These are phyloP conservation scores for Eurytoma californica DNA, from an alignment of 2,888 invertebrate genomes.

Conservation along the genomic window DNA sequence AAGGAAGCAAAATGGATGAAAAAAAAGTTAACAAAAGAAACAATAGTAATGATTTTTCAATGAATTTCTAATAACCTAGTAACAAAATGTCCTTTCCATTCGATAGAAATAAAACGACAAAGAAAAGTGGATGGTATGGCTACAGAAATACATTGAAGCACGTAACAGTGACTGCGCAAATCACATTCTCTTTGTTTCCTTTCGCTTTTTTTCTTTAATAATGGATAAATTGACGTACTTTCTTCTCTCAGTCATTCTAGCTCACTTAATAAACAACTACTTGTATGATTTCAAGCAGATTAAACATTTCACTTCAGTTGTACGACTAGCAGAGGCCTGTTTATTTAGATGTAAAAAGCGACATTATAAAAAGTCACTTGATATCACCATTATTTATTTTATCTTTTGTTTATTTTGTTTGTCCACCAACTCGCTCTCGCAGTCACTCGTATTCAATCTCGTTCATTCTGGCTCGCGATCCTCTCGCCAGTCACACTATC, in stretches of 20 bases:
- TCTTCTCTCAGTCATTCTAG: slow-evolving; percentile 53
- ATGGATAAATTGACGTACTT: slow-evolving; percentile 56
- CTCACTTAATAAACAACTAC: slow-evolving; percentile 56
- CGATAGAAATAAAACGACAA: slow-evolving; percentile 35
- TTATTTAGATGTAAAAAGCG: slow-evolving; percentile 58
- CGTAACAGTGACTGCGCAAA: slow-evolving; percentile 71
- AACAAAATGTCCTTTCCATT: slow-evolving; percentile 46
- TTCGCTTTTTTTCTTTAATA: slow-evolving; percentile 59
- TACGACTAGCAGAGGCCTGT: slow-evolving; percentile 74
- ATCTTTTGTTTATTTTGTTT: background rate
- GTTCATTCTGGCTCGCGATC: background rate
- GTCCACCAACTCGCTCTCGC: slow-evolving; percentile 23
- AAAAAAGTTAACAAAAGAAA: slow-evolving; percentile 37
- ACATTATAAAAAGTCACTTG: slow-evolving; percentile 57
- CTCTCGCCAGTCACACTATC: slow-evolving; percentile 11
- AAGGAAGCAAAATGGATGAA: slow-evolving; percentile 55
- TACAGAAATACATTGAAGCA: slow-evolving; percentile 61
- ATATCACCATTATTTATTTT: slow-evolving; percentile 49
- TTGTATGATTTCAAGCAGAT: slow-evolving; percentile 55
- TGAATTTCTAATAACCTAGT: slow-evolving; percentile 42
- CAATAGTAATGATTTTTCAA: slow-evolving; percentile 24
- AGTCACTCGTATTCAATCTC: slow-evolving; percentile 26
- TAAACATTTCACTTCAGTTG: slow-evolving; percentile 68
- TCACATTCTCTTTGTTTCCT: slow-evolving; percentile 64
- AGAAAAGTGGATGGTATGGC: slow-evolving; percentile 8